Conservation (phyloP, 2,888 invertebrate genomes). For the Gastrophysa polygoni region DNA sequence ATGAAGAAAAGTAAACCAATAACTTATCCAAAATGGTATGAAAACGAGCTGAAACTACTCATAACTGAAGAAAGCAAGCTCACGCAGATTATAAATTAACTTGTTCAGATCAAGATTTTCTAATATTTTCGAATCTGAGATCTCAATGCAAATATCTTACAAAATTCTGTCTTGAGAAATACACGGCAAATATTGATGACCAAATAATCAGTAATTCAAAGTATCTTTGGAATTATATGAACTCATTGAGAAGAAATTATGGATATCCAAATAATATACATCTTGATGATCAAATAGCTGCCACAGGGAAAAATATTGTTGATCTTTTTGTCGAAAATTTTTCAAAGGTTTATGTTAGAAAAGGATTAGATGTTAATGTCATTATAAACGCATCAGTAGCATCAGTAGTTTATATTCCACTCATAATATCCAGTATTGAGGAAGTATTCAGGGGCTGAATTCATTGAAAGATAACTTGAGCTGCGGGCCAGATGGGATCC, state of each 20-base stretch:
- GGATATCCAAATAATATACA: conserved; percentile 7
- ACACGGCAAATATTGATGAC: neutral
- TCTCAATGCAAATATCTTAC: neutral
- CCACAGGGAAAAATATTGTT: neutral
- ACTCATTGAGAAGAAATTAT: neutral
- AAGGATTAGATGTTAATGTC: neutral
- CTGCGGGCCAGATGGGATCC: neutral
- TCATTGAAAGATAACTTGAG: no score
- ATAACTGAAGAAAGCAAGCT: neutral
- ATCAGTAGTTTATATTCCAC: neutral
- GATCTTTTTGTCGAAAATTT: neutral
- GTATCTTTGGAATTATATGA: neutral
- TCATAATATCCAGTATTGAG: neutral
- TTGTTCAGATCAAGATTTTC: neutral
- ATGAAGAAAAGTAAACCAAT: conserved; percentile 7
- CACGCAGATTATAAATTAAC: neutral
- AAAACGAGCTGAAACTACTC: neutral
- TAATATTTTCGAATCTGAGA: neutral
- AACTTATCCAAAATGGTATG: neutral
- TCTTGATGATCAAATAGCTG: conserved; percentile 1
- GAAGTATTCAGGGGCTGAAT: no score
- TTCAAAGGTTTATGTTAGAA: neutral
- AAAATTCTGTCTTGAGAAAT: neutral
- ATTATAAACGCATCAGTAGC: neutral
- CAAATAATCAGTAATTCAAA: neutral